phyloP scores from a whole-genome alignment of 2,113 vertebrate genomes.

The Semicossyphus pulcher region DNA sequence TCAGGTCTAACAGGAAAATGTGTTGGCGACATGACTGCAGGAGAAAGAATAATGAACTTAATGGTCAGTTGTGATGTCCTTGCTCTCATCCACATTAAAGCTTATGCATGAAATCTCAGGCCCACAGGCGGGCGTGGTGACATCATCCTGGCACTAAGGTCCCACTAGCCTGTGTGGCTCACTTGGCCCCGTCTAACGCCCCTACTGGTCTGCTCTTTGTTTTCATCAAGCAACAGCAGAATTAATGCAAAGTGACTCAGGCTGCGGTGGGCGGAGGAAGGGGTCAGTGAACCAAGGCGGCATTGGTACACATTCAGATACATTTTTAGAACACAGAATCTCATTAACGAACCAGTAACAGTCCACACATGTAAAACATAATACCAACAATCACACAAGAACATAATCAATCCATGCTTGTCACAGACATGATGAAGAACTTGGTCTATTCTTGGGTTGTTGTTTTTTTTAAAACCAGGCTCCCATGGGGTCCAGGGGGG shows the following conservation, averaged over 20 bases:
- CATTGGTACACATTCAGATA: slow-evolving; percentile 16
- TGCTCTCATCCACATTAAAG: slow-evolving; percentile 44
- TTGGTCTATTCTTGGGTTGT: slow-evolving; percentile 39
- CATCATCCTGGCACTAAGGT: slow-evolving; percentile 65
- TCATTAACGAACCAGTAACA: not conserved
- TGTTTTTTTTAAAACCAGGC: not conserved
- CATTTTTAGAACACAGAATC: slow-evolving; percentile 6
- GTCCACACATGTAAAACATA: not conserved
- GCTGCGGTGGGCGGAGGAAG: slow-evolving; percentile 43
- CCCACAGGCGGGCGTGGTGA: slow-evolving; percentile 52
- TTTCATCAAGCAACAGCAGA: slow-evolving; percentile 62
- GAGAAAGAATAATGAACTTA: slow-evolving; percentile 33
- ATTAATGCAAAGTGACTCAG: slow-evolving; percentile 80
- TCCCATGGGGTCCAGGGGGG: slow-evolving; percentile 12
- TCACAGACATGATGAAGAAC: not conserved
- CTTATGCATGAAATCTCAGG: slow-evolving; percentile 23
- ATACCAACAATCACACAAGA: not conserved
- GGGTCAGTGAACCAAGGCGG: slow-evolving; percentile 33
- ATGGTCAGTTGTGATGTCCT: slow-evolving; percentile 48
- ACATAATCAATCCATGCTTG: slow-evolving; percentile 10
- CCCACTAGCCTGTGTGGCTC: slow-evolving; percentile 50
- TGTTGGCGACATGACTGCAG: slow-evolving; percentile 2
- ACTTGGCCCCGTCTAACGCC: slow-evolving; percentile 58
- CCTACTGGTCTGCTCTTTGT: slow-evolving; percentile 59
- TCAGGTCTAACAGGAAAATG: not conserved